These are phyloP conservation scores for Leucophora obtusa DNA, from an alignment of 2,888 invertebrate species.

Conservation along the genomic window DNA sequence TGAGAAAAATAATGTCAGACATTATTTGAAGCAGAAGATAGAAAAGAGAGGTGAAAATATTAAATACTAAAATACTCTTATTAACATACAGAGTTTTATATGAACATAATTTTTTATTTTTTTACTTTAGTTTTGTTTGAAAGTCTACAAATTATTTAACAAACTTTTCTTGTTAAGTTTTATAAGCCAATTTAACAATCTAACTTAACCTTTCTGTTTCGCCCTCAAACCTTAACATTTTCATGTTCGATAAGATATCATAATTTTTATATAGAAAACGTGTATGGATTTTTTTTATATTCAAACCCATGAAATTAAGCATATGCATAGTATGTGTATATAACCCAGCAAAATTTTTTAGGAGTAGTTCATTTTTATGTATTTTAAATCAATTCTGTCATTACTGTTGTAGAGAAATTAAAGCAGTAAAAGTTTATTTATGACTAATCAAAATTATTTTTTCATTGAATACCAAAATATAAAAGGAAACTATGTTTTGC, in stretches of 20 bases:
- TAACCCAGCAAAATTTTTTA: neutral
- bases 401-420: too few species aligned
- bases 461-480: too few species aligned
- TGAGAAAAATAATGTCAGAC: constrained; percentile 53
- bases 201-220: constrained; percentile 1
- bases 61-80: neutral
- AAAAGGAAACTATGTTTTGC: too few species aligned
- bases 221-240: neutral
- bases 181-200: constrained; percentile 46
- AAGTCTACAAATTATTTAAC: constrained; percentile 38
- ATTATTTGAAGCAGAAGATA: constrained; percentile 35
- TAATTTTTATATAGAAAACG: constrained; percentile 51
- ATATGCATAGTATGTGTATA: too few species aligned
- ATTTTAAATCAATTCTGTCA: too few species aligned
- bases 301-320: constrained; percentile 10
- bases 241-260: constrained; percentile 12
- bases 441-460: too few species aligned
- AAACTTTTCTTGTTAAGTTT: constrained; percentile 50
- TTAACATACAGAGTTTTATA: neutral
- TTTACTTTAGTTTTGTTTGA: neutral
- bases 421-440: too few species aligned
- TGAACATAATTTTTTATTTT: neutral
- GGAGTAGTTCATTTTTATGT: neutral
- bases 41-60: neutral
- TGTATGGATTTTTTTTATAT: neutral